These are phyloP conservation scores for Pyrocoelia pectoralis DNA, from an alignment of 2,888 invertebrate species.

Conservation along the genomic window DNA sequence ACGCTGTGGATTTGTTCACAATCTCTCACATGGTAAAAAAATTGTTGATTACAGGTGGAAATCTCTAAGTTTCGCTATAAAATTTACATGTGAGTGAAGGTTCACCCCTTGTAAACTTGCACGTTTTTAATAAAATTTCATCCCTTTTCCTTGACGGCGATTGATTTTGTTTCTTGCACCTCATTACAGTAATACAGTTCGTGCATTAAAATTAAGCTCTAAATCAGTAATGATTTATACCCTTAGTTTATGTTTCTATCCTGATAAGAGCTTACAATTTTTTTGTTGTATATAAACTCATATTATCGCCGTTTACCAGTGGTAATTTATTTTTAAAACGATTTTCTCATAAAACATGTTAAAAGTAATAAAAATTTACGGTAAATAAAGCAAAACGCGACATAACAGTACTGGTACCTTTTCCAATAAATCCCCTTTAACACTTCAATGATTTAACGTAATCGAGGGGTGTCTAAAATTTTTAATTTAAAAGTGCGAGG, in stretches of 20 bases:
- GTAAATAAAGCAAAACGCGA: constrained; percentile 35
- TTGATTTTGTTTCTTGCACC: neutral
- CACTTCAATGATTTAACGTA: constrained; percentile 55
- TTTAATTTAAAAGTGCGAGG: constrained; percentile 60
- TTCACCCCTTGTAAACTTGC: too few relatives aligned
- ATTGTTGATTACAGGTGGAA: too few relatives aligned
- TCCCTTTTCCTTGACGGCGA: too few relatives aligned
- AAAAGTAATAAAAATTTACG: constrained; percentile 34
- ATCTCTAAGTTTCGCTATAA: too few relatives aligned
- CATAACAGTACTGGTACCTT: constrained; percentile 23
- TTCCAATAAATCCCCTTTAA: constrained; percentile 41
- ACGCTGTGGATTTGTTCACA: too few relatives aligned
- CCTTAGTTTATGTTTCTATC: neutral
- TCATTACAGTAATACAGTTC: neutral
- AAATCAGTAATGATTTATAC: neutral
- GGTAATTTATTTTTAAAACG: constrained; percentile 10
- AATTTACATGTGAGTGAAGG: too few relatives aligned
- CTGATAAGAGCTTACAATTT: neutral
- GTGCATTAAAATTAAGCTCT: too few relatives aligned
- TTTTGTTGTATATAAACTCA: neutral
- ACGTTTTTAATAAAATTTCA: too few relatives aligned
- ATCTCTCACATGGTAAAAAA: too few relatives aligned
- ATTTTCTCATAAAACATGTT: constrained; percentile 22
- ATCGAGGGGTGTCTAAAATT: constrained; percentile 49
- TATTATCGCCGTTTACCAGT: constrained; percentile 6